Conservation (phyloP, 2,797 vertebrate species). For the Champsocephalus esox region DNA sequence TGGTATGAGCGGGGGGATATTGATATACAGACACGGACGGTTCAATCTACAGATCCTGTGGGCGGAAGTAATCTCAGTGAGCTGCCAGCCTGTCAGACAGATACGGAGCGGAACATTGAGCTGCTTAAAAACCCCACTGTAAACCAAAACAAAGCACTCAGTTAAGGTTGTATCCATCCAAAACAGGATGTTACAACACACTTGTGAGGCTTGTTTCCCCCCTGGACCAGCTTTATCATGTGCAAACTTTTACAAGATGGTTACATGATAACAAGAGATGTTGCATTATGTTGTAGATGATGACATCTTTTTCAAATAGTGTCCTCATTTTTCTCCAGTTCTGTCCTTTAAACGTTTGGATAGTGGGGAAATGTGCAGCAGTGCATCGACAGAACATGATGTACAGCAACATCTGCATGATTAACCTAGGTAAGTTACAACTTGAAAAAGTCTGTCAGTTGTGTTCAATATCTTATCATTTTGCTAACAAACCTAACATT, state of each 20-base stretch:
- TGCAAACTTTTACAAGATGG: background rate
- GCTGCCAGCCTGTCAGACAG: constrained; percentile 46
- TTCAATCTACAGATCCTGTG: constrained; percentile 37
- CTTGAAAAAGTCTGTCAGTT: too few relatives aligned
- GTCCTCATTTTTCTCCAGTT: background rate
- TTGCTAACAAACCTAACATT: background rate
- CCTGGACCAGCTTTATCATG: background rate
- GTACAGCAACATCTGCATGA: too few relatives aligned
- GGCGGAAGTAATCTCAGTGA: constrained; percentile 49
- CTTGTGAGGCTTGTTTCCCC: background rate
- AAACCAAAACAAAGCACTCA: constrained; percentile 27
- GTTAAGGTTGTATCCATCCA: background rate
- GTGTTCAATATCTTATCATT: background rate
- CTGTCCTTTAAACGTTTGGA: background rate
- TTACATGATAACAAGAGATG: constrained; percentile 2
- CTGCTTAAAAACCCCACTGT: constrained; percentile 6
- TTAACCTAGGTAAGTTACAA: too few relatives aligned
- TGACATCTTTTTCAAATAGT: background rate
- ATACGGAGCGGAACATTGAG: constrained; percentile 42
- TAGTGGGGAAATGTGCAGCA: too few relatives aligned
- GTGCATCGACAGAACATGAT: too few relatives aligned
- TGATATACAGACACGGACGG: constrained; percentile 33
- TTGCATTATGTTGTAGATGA: background rate
- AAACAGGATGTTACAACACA: background rate
- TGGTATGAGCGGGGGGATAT: constrained; percentile 42